Evolutionary conservation across 2,888 invertebrate genomes (phyloP).

Genomic region (Furcula furcula): DNA sequence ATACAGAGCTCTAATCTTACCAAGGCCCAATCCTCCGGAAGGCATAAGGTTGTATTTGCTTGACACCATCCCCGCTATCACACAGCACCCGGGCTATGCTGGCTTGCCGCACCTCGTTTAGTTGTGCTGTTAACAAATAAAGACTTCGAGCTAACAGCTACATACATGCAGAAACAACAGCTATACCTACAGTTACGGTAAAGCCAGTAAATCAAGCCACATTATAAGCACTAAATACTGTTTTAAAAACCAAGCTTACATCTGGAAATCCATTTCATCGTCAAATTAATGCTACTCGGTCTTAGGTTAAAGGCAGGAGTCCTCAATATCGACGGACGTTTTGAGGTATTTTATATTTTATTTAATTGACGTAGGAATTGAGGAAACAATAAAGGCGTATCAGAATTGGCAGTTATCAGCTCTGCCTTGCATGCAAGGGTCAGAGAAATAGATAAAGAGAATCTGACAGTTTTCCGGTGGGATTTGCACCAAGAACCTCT

Average conservation of each 20-base stretch:
- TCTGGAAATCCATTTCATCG: neutral
- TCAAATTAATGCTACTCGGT: neutral
- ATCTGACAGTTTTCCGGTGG: no score
- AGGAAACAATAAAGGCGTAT: no score
- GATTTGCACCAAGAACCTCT: no score
- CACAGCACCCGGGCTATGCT: slow-evolving; percentile 87
- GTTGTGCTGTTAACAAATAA: slow-evolving; percentile 24
- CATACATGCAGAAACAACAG: neutral
- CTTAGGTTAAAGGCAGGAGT: no score
- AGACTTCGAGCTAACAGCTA: neutral
- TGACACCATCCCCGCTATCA: slow-evolving; percentile 85
- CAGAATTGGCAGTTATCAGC: no score
- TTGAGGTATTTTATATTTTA: no score
- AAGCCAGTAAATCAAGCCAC: neutral
- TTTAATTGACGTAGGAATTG: no score
- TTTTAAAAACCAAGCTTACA: neutral
- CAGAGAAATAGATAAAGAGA: no score
- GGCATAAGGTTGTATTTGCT: slow-evolving; percentile 60
- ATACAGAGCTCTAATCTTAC: slow-evolving; percentile 12
- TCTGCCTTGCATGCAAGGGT: no score
- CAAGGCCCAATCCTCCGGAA: slow-evolving; percentile 21
- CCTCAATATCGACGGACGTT: no score
- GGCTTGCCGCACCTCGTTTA: slow-evolving; percentile 83
- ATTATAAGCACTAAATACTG: neutral
- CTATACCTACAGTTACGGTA: neutral